Percentiles rank a stretch among this genome's conserved stretches.
These are phyloP conservation scores for Idaea straminata DNA, from an alignment of 2,888 invertebrate species.

Conservation along the genomic window DNA sequence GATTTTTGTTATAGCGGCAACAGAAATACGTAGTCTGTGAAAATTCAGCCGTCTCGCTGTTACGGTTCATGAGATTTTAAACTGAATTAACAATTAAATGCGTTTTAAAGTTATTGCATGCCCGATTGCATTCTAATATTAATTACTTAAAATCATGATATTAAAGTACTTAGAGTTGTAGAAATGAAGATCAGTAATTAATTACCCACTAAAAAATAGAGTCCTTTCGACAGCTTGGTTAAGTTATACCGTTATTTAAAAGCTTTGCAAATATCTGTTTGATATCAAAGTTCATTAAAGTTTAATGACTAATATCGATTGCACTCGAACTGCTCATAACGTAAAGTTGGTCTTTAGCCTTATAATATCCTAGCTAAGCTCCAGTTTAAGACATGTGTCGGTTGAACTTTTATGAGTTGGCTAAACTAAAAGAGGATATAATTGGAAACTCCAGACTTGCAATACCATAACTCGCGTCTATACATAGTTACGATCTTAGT, in stretches of 20 bases:
- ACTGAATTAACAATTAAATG: too few relatives aligned
- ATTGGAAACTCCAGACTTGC: slow-evolving; percentile 72
- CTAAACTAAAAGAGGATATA: slow-evolving; percentile 68
- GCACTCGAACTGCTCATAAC: slow-evolving; percentile 23
- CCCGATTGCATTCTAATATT: too few relatives aligned
- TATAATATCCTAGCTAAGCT: slow-evolving; percentile 39
- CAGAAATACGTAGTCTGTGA: too few relatives aligned
- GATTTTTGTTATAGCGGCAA: too few relatives aligned
- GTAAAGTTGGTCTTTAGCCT: slow-evolving; percentile 32
- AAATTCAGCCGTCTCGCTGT: too few relatives aligned
- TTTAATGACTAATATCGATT: slow-evolving; percentile 32
- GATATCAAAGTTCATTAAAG: slow-evolving; percentile 30
- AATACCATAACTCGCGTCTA: slow-evolving; percentile 40
- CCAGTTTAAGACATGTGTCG: slow-evolving; percentile 55
- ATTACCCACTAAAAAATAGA: slow-evolving; percentile 16
- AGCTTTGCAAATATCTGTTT: slow-evolving; percentile 30
- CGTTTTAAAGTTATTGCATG: too few relatives aligned
- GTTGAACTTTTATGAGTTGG: slow-evolving; percentile 74
- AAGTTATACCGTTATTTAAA: slow-evolving; percentile 31
- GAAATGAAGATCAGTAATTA: neutral
- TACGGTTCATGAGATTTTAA: too few relatives aligned
- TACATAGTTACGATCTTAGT: slow-evolving; percentile 54
- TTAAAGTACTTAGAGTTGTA: neutral
- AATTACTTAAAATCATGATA: too few relatives aligned
- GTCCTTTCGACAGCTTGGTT: slow-evolving; percentile 29